A percentile compares a stretch with the other conserved stretches of the same genome.
phyloP scores from a whole-genome alignment of 2,888 invertebrate genomes.

The Priapulus caudatus region DNA sequence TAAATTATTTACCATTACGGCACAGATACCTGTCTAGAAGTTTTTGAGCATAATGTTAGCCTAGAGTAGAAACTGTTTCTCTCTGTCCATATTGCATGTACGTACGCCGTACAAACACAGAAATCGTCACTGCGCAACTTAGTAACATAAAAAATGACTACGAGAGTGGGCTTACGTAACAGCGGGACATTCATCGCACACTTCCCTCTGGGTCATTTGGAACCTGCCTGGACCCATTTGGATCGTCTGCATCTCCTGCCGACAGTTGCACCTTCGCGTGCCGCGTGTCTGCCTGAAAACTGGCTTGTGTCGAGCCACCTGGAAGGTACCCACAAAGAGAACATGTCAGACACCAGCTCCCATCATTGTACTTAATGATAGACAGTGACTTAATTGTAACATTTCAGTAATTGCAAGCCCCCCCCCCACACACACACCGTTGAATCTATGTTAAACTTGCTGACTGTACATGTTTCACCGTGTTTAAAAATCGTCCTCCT shows the following conservation, averaged over 20 bases:
- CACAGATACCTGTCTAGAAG: no score
- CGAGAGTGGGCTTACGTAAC: slow-evolving; percentile 59
- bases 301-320: slow-evolving; percentile 92
- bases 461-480: no score
- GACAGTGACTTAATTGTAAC: neutral
- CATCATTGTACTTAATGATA: slow-evolving; percentile 17
- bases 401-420: neutral
- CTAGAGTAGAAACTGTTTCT: no score
- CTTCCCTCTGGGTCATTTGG: slow-evolving; percentile 88
- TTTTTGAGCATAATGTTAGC: no score
- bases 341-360: slow-evolving; percentile 26
- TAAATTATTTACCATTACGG: no score
- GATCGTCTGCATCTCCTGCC: slow-evolving; percentile 95
- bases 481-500: no score
- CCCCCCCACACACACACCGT: no score
- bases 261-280: slow-evolving; percentile 92
- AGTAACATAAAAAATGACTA: no score
- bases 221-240: slow-evolving; percentile 91
- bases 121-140: no score
- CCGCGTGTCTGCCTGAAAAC: slow-evolving; percentile 86
- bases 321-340: slow-evolving; percentile 25
- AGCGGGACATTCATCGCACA: slow-evolving; percentile 99
- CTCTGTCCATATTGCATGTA: no score
- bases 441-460: no score
- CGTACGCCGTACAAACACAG: no score